Evolutionary conservation across 2,797 vertebrate genomes (phyloP), one percentile per base, ranked within the genome.

Genomic region (Sebastes kiyomatsui): DNA sequence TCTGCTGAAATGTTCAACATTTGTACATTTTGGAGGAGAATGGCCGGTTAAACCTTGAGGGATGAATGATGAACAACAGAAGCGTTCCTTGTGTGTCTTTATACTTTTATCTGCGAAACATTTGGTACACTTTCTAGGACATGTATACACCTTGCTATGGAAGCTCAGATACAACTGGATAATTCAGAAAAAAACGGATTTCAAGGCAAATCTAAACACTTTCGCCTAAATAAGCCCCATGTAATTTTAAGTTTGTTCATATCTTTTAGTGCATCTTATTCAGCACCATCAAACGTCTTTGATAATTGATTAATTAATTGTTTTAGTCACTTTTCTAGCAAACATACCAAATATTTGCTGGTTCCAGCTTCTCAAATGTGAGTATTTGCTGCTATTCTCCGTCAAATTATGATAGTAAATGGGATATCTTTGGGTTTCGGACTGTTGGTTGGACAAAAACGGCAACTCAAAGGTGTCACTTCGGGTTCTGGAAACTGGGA

Each of bases 1-100:
- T 16, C 59, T 11, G 42, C 85, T 87, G 85, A 90, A 90, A 88
- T 81, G 93, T 88, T 90, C 79, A 75, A 77, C 81, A 65, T 82
- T 74, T 90, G 59, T 81, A 54, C 54, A 73, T 89, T 80, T 81
- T 76, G 83, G 88, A 72, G 78, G 85, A 84, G 72, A 85, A 90
- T 82, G 76, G 80, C 59, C 69, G 25, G 55, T 83, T 80, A 80
- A 88, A 88, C 85, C 80, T 89, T 92, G 78, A 88, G 83, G 67
- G 61, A 67, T 78, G 80, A 88, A 79, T 73, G 80, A 88, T 70
- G 76, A 85, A 58, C 65, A 82, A 74, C 75, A 75, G 35, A 28
- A 49, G 66, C 5, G 6, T 11, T n/a, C 22, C 49, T 55, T 42
- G 18, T 52, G 7, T 69, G 54, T 75, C 49, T 38, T 69, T 25